Percentiles rank a stretch among this genome's conserved stretches.
Evolutionary conservation across 30 jellyfish, hydroid and myxozoan species (phyloP).

Genomic region (Haliclystus octoradiatus): DNA sequence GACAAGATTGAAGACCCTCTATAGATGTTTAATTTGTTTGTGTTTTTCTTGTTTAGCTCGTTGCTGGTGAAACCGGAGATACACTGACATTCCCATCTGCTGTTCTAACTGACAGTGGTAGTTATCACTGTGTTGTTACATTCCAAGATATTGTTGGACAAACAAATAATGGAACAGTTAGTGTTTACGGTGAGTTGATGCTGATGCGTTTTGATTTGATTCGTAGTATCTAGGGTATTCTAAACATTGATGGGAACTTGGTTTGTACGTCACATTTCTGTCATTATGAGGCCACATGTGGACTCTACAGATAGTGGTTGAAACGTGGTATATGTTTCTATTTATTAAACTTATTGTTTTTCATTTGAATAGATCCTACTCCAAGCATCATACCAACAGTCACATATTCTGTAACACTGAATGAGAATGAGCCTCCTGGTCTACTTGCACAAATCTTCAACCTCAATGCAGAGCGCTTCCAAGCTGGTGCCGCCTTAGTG

Average conservation of each 20-base stretch:
- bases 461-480: slow-evolving; percentile 51
- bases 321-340: too few relatives aligned
- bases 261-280: too few relatives aligned
- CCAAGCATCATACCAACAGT: slow-evolving; percentile 33
- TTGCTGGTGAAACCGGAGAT: slow-evolving; percentile 43
- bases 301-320: too few relatives aligned
- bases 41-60: slow-evolving; percentile 15
- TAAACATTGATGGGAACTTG: too few relatives aligned
- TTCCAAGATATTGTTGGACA: slow-evolving; percentile 35
- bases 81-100: slow-evolving; percentile 27
- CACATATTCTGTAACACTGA: slow-evolving; percentile 16
- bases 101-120: slow-evolving; percentile 24
- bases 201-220: not conserved
- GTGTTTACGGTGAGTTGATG: slow-evolving; percentile 69
- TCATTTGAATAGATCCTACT: slow-evolving; percentile 69
- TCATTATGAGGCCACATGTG: too few relatives aligned
- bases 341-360: too few relatives aligned
- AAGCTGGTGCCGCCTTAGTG: slow-evolving; percentile 40
- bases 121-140: slow-evolving; percentile 44
- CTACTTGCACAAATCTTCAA: slow-evolving; percentile 12
- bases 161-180: slow-evolving; percentile 57
- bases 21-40: too few relatives aligned
- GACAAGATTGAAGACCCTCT: too few relatives aligned
- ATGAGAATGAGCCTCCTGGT: slow-evolving; percentile 26
- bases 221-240: not conserved